Percentiles rank a stretch among this genome's conserved stretches.
phyloP scores from a whole-genome alignment of 37 sponge, comb jelly and placozoan genomes.

The Aplysina aerophoba region DNA sequence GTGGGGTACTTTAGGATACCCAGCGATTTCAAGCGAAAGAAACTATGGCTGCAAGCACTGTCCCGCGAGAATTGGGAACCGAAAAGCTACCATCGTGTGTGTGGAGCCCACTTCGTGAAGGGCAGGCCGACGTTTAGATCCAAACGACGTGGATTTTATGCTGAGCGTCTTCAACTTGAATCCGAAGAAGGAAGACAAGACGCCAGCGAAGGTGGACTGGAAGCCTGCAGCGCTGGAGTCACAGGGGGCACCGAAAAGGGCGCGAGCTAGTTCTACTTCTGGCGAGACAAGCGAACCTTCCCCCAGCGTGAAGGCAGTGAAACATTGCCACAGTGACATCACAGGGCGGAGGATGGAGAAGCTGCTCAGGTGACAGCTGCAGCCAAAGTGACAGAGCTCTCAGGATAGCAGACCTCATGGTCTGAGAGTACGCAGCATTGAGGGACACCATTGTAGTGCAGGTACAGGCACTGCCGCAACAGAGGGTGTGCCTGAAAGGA shows the following conservation, averaged over 20 bases:
- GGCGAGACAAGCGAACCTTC: too few relatives aligned
- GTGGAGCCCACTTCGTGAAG: slow-evolving; percentile 21
- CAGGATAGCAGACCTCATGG: too few relatives aligned
- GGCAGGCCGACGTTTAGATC: slow-evolving; percentile 9
- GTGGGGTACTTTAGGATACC: slow-evolving; percentile 36
- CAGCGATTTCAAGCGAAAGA: slow-evolving; percentile 25
- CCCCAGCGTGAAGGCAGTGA: not conserved
- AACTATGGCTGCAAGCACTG: slow-evolving; percentile 26
- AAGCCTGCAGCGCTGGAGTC: too few relatives aligned
- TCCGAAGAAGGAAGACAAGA: slow-evolving; percentile 13
- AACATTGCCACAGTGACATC: too few relatives aligned
- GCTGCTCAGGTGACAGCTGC: too few relatives aligned
- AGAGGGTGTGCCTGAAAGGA: not conserved
- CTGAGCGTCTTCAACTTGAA: slow-evolving; percentile 10
- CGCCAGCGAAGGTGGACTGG: too few relatives aligned
- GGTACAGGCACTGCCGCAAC: too few relatives aligned
- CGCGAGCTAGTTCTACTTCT: too few relatives aligned
- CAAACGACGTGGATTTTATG: slow-evolving; percentile 19
- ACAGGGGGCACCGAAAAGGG: too few relatives aligned
- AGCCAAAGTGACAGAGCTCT: too few relatives aligned
- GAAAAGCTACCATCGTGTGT: slow-evolving; percentile 25
- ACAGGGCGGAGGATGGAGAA: not conserved
- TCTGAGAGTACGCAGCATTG: too few relatives aligned
- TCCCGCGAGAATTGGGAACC: slow-evolving; percentile 12
- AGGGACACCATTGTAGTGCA: too few relatives aligned